Conservation (phyloP, 2,797 vertebrate genomes). For the Pantherophis vulpinus region DNA sequence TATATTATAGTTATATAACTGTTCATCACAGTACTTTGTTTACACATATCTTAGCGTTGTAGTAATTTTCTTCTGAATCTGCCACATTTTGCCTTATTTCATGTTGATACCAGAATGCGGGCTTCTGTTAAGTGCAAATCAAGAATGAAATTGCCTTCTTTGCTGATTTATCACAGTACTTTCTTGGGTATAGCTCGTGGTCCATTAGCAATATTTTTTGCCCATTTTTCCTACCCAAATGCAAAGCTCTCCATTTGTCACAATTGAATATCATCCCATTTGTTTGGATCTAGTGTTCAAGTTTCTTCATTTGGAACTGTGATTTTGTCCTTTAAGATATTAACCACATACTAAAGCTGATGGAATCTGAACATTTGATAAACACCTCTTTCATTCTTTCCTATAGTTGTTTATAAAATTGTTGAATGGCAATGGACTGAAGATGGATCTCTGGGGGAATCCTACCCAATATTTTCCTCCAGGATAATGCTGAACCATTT, state of each 20-base stretch:
- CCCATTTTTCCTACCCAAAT: background rate
- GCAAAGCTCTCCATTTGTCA: background rate
- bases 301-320: background rate
- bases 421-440: background rate
- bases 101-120: background rate
- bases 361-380: background rate
- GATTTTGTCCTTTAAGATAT: background rate
- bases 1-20: background rate
- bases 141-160: background rate
- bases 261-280: background rate
- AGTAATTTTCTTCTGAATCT: background rate
- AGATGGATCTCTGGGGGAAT: background rate
- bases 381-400: background rate
- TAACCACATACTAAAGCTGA: background rate
- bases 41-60: background rate
- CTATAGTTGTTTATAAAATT: background rate
- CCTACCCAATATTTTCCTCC: background rate
- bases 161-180: background rate
- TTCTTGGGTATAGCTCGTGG: background rate
- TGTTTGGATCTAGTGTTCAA: background rate
- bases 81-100: background rate
- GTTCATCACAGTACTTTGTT: background rate
- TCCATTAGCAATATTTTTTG: background rate
- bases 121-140: background rate
- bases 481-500: background rate